phyloP scores from a whole-genome alignment of 2,113 vertebrate species.

The Indri indri region DNA sequence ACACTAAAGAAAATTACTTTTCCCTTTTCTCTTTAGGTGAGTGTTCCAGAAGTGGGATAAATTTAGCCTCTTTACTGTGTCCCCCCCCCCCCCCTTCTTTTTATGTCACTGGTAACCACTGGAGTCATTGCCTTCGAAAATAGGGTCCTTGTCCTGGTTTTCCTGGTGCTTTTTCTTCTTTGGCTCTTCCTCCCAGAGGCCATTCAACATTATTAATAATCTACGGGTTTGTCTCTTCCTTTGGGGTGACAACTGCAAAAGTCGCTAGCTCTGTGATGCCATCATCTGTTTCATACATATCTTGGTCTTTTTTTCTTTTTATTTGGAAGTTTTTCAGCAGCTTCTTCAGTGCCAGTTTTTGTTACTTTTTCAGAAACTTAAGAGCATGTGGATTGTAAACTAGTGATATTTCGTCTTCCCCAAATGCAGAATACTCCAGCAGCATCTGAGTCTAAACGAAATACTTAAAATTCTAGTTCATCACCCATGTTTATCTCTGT shows the following conservation, averaged over 20 bases:
- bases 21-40: constrained; percentile 86
- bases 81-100: constrained; percentile 83
- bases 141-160: constrained; percentile 62
- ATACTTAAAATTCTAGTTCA: constrained; percentile 90
- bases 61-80: constrained; percentile 64
- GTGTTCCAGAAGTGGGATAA: constrained; percentile 50
- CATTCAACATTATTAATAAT: neutral
- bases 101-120: constrained; percentile 87
- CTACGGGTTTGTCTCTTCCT: constrained; percentile 17
- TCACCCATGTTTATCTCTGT: constrained; percentile 87
- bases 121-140: constrained; percentile 85
- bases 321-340: constrained; percentile 34
- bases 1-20: neutral
- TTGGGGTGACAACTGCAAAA: neutral
- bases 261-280: neutral
- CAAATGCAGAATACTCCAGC: constrained; percentile 92
- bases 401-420: constrained; percentile 85
- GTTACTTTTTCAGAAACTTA: constrained; percentile 35
- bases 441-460: constrained; percentile 89
- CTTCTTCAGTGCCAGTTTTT: neutral
- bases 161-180: constrained; percentile 81
- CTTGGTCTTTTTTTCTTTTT: constrained; percentile 79
- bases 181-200: constrained; percentile 58
- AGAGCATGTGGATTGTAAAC: constrained; percentile 72
- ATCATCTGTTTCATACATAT: constrained; percentile 20